phyloP scores from a whole-genome alignment of 2,888 invertebrate species.

The Diarsia mendica region DNA sequence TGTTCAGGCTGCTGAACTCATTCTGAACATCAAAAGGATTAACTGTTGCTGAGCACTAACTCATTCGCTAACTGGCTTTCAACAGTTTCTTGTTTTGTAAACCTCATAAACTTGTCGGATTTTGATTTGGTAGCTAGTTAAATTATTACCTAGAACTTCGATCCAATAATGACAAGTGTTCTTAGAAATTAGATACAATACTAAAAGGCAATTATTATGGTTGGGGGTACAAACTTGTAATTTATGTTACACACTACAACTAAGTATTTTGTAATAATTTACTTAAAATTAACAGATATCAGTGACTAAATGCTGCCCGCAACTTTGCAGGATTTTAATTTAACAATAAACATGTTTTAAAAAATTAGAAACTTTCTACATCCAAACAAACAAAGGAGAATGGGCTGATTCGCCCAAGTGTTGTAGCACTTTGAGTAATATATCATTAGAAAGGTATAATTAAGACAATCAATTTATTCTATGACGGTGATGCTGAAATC shows the following conservation, averaged over 20 bases:
- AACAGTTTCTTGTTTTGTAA: background rate
- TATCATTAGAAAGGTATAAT: too few relatives aligned
- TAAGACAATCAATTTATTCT: too few relatives aligned
- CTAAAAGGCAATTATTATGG: background rate
- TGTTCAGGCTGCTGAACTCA: background rate
- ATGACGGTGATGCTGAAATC: too few relatives aligned
- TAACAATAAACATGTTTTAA: too few relatives aligned
- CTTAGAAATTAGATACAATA: background rate
- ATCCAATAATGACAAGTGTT: background rate
- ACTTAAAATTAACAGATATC: background rate
- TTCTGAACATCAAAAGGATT: slow-evolving; percentile 18
- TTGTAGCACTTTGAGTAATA: too few relatives aligned
- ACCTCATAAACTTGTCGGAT: background rate
- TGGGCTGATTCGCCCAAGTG: too few relatives aligned
- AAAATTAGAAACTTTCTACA: too few relatives aligned
- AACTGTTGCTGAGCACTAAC: background rate
- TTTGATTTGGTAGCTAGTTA: background rate
- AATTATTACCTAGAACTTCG: background rate
- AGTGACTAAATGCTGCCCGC: too few relatives aligned
- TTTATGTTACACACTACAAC: background rate
- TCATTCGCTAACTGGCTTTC: too few relatives aligned
- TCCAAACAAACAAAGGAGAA: too few relatives aligned
- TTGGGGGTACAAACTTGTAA: background rate
- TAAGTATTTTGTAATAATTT: background rate
- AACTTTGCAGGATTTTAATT: too few relatives aligned